Evolutionary conservation across 2,888 invertebrate genomes (phyloP), one percentile per base, ranked within the genome.

Genomic region (Trichogramma dendrolimi): DNA sequence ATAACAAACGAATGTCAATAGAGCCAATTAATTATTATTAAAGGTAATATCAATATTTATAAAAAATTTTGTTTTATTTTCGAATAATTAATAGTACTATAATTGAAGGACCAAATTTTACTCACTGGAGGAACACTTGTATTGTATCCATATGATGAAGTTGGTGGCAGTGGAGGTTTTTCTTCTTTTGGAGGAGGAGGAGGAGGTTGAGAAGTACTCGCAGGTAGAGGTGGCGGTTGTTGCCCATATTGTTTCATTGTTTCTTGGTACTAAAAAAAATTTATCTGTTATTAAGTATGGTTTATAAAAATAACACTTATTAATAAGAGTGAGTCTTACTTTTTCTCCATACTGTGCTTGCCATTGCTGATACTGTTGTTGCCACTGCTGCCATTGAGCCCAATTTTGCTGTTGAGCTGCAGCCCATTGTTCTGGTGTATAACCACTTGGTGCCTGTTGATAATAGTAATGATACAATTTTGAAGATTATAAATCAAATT

Each of bases 311-410:
- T 46, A n/a, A 46, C 46, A 46, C 46, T 46, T 2, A 2, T n/a
- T 46, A 46, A n/a, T 46, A 8, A 46, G n/a, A 46, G 46, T 46
- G 8, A 46, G 49, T 41, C 65, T 65, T 80, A 89, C 89, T 85
- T 89, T 87, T 61, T 87, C 87, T 53, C 88, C 89, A 76, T 88
- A 89, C 72, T 89, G 88, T 64, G 83, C 84, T 74, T 89, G 89
- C 89, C 89, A 89, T 71, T 88, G 87, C 55, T 87, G 85, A 79
- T 89, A 90, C 71, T 89, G 89, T 68, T 87, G 87, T 71, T 90
- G 88, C 89, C 89, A 90, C 69, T 89, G 88, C 7, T 86, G 84
- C 86, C 89, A 88, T 69, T 89, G 88, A 67, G 86, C 85, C 85
- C 87, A 88, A 72, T 86, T 87, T 75, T 88, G 87, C 69, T 88